These are phyloP conservation scores for Melanogrammus aeglefinus DNA, from an alignment of 2,797 vertebrate genomes.

Conservation along the genomic window DNA sequence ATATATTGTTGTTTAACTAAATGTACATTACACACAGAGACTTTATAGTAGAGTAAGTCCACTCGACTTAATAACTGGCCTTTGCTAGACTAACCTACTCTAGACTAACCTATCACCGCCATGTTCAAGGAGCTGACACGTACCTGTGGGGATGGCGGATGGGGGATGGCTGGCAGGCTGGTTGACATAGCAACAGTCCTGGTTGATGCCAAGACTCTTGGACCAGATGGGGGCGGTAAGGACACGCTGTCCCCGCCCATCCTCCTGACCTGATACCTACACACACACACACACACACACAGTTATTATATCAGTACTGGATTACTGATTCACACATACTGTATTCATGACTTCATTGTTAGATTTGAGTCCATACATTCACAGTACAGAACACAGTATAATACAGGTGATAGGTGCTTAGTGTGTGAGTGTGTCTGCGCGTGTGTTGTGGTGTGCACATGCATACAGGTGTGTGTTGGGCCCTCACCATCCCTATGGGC, in stretches of 20 bases:
- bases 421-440: neutral
- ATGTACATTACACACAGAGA: no score
- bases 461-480: neutral
- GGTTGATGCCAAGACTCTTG: slow-evolving; percentile 82
- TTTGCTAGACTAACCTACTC: neutral
- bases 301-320: neutral
- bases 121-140: neutral
- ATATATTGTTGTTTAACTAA: no score
- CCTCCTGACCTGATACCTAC: slow-evolving; percentile 93
- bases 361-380: no score
- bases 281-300: neutral
- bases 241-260: slow-evolving; percentile 77
- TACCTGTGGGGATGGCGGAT: slow-evolving; percentile 34
- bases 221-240: slow-evolving; percentile 90
- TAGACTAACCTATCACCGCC: neutral
- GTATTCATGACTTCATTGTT: no score
- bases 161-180: slow-evolving; percentile 14
- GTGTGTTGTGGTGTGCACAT: neutral
- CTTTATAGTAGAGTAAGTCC: no score
- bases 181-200: slow-evolving; percentile 82
- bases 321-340: neutral
- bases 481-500: slow-evolving; percentile 80
- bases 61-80: neutral
- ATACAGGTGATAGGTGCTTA: neutral
- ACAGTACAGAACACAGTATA: no score